Base-by-base conservation (phyloP, 2,888 invertebrate genomes). In the Hesperia comma region DNA sequence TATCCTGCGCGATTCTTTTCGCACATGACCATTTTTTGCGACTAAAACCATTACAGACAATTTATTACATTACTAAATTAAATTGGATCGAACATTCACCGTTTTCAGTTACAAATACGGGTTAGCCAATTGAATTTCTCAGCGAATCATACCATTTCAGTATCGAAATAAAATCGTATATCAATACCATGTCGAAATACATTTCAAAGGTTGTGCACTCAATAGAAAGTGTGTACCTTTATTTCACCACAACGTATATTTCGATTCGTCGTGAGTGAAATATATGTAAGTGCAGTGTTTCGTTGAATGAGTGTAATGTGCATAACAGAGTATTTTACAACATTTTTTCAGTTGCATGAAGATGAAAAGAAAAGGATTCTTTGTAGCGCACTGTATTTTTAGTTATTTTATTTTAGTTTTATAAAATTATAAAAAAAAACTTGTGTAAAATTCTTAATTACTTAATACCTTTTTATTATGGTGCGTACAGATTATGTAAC, bases 81-180 rank as follows among this genome's bases (percentile, higher is more conserved):
- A 60, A 60, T 66, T 46, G 54, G 43, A 66, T 66, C 21, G 54
- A 66, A 66, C 60, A 66, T 66, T 57, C 54, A 43, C 8, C 64
- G 58, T 64, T 64, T 63, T 58, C 63, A 57, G 56, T 53, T 64
- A 64, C 58, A 63, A 57, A 64, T 41, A 64, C 51, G 51, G 51
- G 57, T 64, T 58, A 64, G 57, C 41, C 57, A 58, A 53, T 64
- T 64, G 64, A 64, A 64, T 64, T 64, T 58, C 58, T 58, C 57
- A 41, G 15, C 57, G 63, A 49, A 41, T 64, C 64, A 64, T 58
- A 64, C 57, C 40, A 43, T 64, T 58, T 57, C 58, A 58, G 53
- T 58, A 64, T 58, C 57, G 53, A 58, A 58, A 58, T 58, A 64
- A 64, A 57, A 63, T 63, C 58, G 19, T 49, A 64, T 56, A 64